Conservation (phyloP, 2,113 vertebrate species). For the Psettodes erumei region DNA sequence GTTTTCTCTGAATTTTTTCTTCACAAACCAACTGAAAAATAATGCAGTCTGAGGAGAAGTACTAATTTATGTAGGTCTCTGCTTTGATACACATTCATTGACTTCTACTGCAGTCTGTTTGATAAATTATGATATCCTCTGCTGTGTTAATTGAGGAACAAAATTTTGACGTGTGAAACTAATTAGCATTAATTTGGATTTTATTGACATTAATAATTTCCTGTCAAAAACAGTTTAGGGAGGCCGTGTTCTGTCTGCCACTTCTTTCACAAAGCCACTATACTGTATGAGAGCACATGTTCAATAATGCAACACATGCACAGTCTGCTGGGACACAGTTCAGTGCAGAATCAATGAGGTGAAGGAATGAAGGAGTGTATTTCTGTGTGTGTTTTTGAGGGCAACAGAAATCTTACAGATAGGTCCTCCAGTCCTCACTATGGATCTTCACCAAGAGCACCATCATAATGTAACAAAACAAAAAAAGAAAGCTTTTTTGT, state of each 20-base stretch:
- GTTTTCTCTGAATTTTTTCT: not conserved
- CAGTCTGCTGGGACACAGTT: constrained; percentile 7
- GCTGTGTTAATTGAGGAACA: constrained; percentile 21
- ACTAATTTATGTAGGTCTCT: not conserved
- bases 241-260: constrained; percentile 11
- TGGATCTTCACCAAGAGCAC: not conserved
- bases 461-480: not conserved
- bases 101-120: not conserved
- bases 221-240: constrained; percentile 27
- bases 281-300: constrained; percentile 8
- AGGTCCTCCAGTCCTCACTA: not conserved
- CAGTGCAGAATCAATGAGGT: not conserved
- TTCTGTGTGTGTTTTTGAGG: not conserved
- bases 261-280: not conserved
- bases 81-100: not conserved
- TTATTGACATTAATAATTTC: constrained; percentile 6
- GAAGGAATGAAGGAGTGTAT: not conserved
- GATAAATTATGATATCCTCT: constrained; percentile 2
- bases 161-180: constrained; percentile 18
- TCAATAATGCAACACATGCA: constrained; percentile 20
- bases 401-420: not conserved
- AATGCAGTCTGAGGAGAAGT: not conserved
- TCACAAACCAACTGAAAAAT: not conserved
- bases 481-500: not conserved
- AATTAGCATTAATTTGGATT: constrained; percentile 26